Conservation (phyloP, 2,888 invertebrate genomes). For the Acrocyrtus sp. region DNA sequence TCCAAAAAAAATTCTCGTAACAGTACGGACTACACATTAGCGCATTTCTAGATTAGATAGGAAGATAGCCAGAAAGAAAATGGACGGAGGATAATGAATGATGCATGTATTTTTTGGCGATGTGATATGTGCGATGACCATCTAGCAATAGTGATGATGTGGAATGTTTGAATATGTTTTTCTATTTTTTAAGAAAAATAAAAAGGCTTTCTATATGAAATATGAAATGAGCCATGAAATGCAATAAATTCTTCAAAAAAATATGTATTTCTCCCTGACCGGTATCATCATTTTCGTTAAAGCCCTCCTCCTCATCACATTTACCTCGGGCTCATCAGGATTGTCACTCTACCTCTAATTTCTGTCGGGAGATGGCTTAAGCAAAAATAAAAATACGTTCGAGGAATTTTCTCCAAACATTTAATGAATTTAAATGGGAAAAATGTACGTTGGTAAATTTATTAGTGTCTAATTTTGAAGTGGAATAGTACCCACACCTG, state of each 20-base stretch:
- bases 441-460: slow-evolving; percentile 9
- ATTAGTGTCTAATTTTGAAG: slow-evolving; percentile 28
- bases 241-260: slow-evolving; percentile 27
- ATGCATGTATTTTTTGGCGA: slow-evolving; percentile 14
- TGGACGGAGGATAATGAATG: slow-evolving; percentile 18
- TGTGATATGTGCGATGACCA: slow-evolving; percentile 14
- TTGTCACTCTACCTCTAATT: neutral
- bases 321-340: no score
- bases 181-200: no score
- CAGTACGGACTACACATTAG: neutral
- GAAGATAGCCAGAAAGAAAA: slow-evolving; percentile 5
- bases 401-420: neutral
- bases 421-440: slow-evolving; percentile 49
- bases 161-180: neutral
- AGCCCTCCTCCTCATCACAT: neutral
- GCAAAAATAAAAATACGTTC: no score
- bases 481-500: slow-evolving; percentile 20
- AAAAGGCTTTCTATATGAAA: slow-evolving; percentile 10
- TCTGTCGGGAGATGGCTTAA: neutral
- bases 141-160: slow-evolving; percentile 32
- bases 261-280: no score
- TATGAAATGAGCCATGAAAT: slow-evolving; percentile 40
- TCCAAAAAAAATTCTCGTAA: slow-evolving; percentile 45
- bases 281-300: neutral
- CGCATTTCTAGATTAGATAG: slow-evolving; percentile 15